A percentile compares a stretch with the other conserved stretches of the same genome.
Evolutionary conservation across 2,888 invertebrate species (phyloP).

Genomic region (Pomacea canaliculata): DNA sequence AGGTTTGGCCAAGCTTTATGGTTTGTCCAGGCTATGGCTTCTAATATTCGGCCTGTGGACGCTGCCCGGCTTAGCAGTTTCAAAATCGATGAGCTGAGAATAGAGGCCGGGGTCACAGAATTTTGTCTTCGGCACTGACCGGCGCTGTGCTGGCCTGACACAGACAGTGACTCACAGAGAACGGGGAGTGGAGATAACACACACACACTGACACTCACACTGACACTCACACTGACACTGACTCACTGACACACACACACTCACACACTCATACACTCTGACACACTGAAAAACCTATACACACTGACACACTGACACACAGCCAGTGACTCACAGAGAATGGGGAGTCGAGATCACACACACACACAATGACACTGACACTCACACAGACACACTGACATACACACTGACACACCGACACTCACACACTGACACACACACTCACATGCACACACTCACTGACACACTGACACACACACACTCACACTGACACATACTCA

Average conservation of each 20-base stretch:
- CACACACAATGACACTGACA: neutral
- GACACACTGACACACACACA: neutral
- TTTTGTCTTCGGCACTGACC: neutral
- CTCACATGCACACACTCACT: neutral
- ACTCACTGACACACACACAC: neutral
- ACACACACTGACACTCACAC: neutral
- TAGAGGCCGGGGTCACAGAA: slow-evolving; percentile 2
- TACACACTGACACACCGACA: neutral
- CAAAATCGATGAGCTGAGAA: slow-evolving; percentile 18
- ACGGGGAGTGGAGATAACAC: neutral
- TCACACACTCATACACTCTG: no score
- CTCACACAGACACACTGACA: neutral
- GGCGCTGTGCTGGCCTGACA: neutral
- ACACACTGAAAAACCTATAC: neutral
- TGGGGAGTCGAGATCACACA: neutral
- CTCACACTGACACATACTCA: no score
- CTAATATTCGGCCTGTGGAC: neutral
- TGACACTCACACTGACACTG: neutral
- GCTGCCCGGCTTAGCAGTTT: slow-evolving; percentile 6
- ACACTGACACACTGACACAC: neutral
- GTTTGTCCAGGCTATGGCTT: neutral
- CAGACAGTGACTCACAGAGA: neutral
- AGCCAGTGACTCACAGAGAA: neutral
- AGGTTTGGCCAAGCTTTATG: slow-evolving; percentile 10
- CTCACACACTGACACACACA: no score